Percentiles rank a stretch among this genome's conserved stretches.
phyloP scores from a whole-genome alignment of 2,888 invertebrate genomes.

The Nephrotoma flavescens region DNA sequence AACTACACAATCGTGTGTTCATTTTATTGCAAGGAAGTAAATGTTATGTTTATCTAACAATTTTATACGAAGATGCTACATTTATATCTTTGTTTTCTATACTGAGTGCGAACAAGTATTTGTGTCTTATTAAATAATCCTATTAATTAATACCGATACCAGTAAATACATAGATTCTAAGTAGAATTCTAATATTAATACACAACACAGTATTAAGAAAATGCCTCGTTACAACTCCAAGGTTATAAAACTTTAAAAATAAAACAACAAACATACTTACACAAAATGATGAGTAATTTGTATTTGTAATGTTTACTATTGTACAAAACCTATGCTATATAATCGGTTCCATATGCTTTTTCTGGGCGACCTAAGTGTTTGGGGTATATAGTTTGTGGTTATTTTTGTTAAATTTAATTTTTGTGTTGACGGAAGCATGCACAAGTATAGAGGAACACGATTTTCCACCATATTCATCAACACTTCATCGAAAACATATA shows the following conservation, averaged over 20 bases:
- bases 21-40: neutral
- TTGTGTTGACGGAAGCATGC: neutral
- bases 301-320: neutral
- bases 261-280: neutral
- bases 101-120: neutral
- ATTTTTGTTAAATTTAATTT: neutral
- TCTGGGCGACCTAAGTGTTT: neutral
- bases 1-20: neutral
- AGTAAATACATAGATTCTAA: neutral
- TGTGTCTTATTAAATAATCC: neutral
- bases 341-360: neutral
- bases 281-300: neutral
- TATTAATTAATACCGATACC: neutral
- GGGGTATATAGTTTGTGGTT: neutral
- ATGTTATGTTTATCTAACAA: neutral
- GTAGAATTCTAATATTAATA: neutral
- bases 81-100: neutral
- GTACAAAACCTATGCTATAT: neutral
- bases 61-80: neutral
- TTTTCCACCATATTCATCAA: neutral
- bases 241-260: neutral
- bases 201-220: neutral
- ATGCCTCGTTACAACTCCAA: neutral
- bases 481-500: neutral
- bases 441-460: neutral